These are phyloP conservation scores for Odontocerum albicorne DNA, from an alignment of 2,888 invertebrate species.

Conservation along the genomic window DNA sequence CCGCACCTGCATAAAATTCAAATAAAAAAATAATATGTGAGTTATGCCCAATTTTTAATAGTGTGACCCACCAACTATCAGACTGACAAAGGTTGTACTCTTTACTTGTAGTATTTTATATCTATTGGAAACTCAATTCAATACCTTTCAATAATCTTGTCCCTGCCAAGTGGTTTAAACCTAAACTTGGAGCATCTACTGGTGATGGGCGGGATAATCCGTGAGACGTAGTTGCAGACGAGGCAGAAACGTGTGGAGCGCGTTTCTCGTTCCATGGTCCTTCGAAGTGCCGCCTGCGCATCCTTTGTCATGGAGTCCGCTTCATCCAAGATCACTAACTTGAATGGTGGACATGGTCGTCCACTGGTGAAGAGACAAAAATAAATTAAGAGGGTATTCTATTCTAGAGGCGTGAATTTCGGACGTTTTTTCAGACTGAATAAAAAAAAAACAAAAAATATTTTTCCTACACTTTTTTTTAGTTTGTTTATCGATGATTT, in stretches of 20 bases:
- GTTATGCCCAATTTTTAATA: no score
- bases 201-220: conserved; percentile 96
- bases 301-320: conserved; percentile 98
- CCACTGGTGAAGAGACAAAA: conserved; percentile 57
- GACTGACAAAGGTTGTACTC: no score
- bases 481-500: no score
- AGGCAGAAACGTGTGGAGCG: conserved; percentile 95
- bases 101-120: no score
- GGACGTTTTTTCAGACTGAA: background rate
- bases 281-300: conserved; percentile 93
- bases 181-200: conserved; percentile 98
- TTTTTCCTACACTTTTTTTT: no score
- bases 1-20: no score
- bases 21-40: no score
- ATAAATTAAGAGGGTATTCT: background rate
- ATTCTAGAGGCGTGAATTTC: background rate
- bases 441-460: no score
- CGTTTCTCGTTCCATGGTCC: conserved; percentile 97
- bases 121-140: no score
- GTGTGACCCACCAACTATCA: no score
- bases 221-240: conserved; percentile 97
- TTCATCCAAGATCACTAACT: conserved; percentile 96
- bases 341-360: conserved; percentile 89
- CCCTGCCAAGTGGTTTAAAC: conserved; percentile 85
- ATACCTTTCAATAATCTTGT: conserved; percentile 64